Evolutionary conservation across 2,888 invertebrate species (phyloP), one percentile per base, ranked within the genome.

Genomic region (Hypena proboscidalis): DNA sequence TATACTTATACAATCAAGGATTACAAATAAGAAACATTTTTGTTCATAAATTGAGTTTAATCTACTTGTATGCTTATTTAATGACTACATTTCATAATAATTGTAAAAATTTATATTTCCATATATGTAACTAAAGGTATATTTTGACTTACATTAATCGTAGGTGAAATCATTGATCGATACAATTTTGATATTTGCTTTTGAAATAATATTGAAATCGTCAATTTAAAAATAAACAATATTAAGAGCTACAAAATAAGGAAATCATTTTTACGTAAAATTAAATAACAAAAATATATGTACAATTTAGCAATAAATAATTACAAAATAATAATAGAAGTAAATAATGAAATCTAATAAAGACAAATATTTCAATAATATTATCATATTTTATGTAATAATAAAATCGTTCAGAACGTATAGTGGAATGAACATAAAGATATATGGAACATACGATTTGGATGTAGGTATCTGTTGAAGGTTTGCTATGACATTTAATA

Each of bases 281-380:
- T 88, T 90, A 90, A 90, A 89, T 90, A 90, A 90, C 89, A 89
- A 90, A 85, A 85, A 81, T 77, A 86, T 89, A 90, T 90, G 70
- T 89, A 90, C 90, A 90, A 80, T 87, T 85, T 80, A 84, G 74
- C 73, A 87, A 90, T 90, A 90, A 90, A 90, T 90, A 85, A 87
- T 85, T 81, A 86, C 83, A 83, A 82, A 77, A 77, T 75, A 73
- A 67, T 65, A 62, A 67, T 58, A 70, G 63, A 63, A 69, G 66
- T 73, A 70, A 71, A 72, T 70, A 70, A 70, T 73, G 64, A 55
- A 70, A 67, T 76, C 69, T 76, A 72, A 67, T 70, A 65, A 60
- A 70, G 69, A 69, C 66, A 56, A 71, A 70, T 58, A 55, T 65
- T 49, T 63, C 61, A 57, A 52, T 58, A 52, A 56, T 48, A 44